Conservation (phyloP, 2,113 vertebrate species). For the Lophius piscatorius region DNA sequence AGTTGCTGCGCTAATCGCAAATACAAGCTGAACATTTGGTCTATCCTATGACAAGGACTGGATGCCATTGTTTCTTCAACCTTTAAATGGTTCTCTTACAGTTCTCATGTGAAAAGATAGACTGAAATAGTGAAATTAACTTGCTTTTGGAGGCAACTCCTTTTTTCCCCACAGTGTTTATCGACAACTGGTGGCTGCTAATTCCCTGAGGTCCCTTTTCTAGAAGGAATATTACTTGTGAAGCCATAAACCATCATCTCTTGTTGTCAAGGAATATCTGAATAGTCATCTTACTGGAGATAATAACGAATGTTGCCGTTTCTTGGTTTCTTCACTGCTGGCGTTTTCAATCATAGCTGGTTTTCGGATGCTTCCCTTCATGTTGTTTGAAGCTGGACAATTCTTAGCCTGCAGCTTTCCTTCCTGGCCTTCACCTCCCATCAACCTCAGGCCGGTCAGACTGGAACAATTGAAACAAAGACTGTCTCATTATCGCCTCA, state of each 20-base stretch:
- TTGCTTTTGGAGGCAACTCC: no score
- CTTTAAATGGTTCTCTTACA: no score
- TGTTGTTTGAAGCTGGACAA: conserved; percentile 41
- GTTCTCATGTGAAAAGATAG: no score
- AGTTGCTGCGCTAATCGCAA: no score
- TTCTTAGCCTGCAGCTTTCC: conserved; percentile 40
- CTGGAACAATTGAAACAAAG: conserved; percentile 46
- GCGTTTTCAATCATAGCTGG: conserved; percentile 48
- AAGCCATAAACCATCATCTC: background rate
- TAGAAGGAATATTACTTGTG: background rate
- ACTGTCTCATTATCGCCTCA: conserved; percentile 69
- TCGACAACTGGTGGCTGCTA: conserved; percentile 1
- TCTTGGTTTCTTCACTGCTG: conserved; percentile 35
- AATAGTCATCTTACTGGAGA: conserved; percentile 14
- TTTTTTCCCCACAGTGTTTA: background rate
- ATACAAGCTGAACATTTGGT: no score
- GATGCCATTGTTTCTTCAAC: no score
- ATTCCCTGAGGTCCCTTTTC: conserved; percentile 9
- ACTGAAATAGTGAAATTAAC: no score
- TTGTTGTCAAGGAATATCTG: conserved; percentile 12
- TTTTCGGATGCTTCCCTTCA: conserved; percentile 22
- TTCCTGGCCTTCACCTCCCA: conserved; percentile 7
- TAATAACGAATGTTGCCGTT: conserved; percentile 25
- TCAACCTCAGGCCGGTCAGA: conserved; percentile 36
- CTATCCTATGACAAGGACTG: no score